phyloP scores from a whole-genome alignment of 2,888 invertebrate genomes.

The Drosophila prostipennis region DNA sequence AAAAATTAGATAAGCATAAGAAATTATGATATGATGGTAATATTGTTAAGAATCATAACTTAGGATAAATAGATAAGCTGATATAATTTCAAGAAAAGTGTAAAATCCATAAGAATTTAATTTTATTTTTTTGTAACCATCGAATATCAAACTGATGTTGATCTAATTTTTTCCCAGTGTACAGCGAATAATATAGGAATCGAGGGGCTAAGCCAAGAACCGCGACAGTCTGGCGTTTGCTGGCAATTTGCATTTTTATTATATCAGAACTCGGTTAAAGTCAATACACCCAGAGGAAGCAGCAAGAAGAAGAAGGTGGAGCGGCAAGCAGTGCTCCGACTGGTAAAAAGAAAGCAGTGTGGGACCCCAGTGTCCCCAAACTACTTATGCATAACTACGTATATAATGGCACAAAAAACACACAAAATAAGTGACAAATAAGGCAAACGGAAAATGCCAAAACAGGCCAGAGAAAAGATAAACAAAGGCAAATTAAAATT shows the following conservation, averaged over 20 bases:
- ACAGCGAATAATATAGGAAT: no score
- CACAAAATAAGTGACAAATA: slow-evolving; percentile 21
- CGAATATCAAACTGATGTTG: no score
- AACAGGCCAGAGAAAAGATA: slow-evolving; percentile 1
- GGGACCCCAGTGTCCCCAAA: neutral
- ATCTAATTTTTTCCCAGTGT: no score
- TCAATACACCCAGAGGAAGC: slow-evolving; percentile 53
- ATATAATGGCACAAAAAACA: slow-evolving; percentile 8
- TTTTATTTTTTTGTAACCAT: no score
- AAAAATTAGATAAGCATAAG: neutral
- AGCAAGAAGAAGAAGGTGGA: neutral
- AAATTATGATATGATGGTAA: no score
- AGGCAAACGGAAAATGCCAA: neutral
- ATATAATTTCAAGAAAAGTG: no score
- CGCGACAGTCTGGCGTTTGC: slow-evolving; percentile 55
- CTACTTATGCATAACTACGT: slow-evolving; percentile 31
- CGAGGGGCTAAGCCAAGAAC: slow-evolving; percentile 6
- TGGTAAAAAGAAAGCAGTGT: neutral
- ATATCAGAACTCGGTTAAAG: slow-evolving; percentile 75
- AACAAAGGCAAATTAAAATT: slow-evolving; percentile 23
- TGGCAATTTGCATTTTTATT: slow-evolving; percentile 82
- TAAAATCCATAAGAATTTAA: no score
- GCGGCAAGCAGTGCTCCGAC: neutral
- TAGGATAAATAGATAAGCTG: no score
- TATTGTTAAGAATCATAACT: no score